Evolutionary conservation across 2,797 vertebrate genomes (phyloP).

Genomic region (Enteromius mattozi): DNA sequence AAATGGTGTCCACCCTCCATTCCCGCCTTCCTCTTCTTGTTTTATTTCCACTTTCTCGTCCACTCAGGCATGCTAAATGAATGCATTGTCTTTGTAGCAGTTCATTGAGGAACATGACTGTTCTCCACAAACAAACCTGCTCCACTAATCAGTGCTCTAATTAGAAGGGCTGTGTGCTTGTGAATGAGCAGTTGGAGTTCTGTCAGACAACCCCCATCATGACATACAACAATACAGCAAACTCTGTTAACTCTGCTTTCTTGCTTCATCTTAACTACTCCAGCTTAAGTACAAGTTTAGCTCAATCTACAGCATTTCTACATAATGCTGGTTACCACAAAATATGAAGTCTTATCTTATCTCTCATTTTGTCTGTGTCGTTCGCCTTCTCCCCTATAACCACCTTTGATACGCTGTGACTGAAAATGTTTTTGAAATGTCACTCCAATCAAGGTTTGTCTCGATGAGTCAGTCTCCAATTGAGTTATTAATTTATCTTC

Average conservation of each 20-base stretch:
- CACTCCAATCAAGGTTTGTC: slow-evolving; percentile 44
- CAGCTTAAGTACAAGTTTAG: neutral
- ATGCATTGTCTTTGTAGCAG: slow-evolving; percentile 28
- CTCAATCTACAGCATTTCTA: neutral
- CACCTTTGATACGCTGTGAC: slow-evolving; percentile 2
- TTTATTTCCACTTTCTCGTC: slow-evolving; percentile 12
- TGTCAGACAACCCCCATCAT: neutral
- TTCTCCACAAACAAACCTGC: slow-evolving; percentile 26
- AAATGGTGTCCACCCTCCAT: neutral
- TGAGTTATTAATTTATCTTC: slow-evolving; percentile 63
- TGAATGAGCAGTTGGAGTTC: slow-evolving; percentile 5
- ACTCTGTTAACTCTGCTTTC: neutral
- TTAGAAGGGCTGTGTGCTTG: neutral
- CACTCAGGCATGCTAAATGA: slow-evolving; percentile 41
- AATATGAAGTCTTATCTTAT: neutral
- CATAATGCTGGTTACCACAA: neutral
- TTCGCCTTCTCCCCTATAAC: neutral
- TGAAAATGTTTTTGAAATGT: slow-evolving; percentile 43
- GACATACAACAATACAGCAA: neutral
- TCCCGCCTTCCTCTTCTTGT: slow-evolving; percentile 1
- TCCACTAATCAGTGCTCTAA: slow-evolving; percentile 37
- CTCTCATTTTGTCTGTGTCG: neutral
- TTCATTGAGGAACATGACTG: slow-evolving; percentile 18
- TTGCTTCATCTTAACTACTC: neutral
- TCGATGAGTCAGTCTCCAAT: slow-evolving; percentile 33